A percentile compares a stretch with the other conserved stretches of the same genome.
phyloP scores from a whole-genome alignment of 2,888 invertebrate genomes.

The Scaptomyza caliginosa region DNA sequence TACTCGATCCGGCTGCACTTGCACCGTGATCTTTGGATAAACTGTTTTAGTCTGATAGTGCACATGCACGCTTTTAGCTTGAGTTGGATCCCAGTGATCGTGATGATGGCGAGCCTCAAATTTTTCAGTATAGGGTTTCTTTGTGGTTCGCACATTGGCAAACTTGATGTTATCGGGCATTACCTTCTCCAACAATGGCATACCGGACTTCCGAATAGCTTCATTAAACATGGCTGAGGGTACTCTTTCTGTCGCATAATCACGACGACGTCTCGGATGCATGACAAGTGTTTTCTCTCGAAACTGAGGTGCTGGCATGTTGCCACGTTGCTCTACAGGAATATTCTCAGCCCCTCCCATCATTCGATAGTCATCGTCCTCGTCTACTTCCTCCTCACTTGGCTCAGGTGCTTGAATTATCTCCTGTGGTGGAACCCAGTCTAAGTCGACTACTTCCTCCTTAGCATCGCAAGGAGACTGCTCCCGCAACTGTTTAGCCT shows the following conservation, averaged over 20 bases:
- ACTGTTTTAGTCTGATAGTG: slow-evolving; percentile 78
- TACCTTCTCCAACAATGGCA: slow-evolving; percentile 72
- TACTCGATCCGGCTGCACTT: slow-evolving; percentile 37
- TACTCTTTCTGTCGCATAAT: slow-evolving; percentile 70
- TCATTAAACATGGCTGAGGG: slow-evolving; percentile 71
- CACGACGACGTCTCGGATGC: slow-evolving; percentile 75
- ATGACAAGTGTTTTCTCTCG: slow-evolving; percentile 79
- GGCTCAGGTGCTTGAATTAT: background rate
- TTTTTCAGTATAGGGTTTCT: slow-evolving; percentile 68
- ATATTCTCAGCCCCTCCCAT: slow-evolving; percentile 15
- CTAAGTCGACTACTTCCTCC: slow-evolving; percentile 62
- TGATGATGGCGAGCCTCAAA: slow-evolving; percentile 83
- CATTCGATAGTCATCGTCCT: slow-evolving; percentile 16
- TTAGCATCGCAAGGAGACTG: slow-evolving; percentile 66
- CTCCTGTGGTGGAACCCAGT: slow-evolving; percentile 80
- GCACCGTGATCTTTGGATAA: slow-evolving; percentile 59
- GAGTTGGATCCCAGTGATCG: slow-evolving; percentile 81
- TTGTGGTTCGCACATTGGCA: slow-evolving; percentile 70
- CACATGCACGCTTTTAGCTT: slow-evolving; percentile 75
- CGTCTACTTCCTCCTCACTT: background rate
- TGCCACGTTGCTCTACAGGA: slow-evolving; percentile 64
- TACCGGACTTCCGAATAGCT: slow-evolving; percentile 41
- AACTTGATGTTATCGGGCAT: slow-evolving; percentile 56
- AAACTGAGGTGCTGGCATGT: slow-evolving; percentile 81
- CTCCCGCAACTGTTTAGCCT: slow-evolving; percentile 55